phyloP scores from a whole-genome alignment of 2,888 invertebrate genomes.

The Parelbella ahira region DNA sequence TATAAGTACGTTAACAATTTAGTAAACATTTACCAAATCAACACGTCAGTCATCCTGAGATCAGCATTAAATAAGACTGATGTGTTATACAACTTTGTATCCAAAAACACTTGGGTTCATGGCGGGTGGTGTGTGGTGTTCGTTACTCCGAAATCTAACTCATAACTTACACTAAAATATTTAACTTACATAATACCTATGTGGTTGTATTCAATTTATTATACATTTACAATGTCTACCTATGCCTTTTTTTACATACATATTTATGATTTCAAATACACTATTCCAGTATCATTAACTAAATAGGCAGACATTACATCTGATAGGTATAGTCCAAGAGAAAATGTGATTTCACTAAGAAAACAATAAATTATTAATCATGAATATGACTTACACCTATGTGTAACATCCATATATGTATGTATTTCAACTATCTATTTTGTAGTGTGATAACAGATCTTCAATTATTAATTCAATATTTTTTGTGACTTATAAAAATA shows the following conservation, averaged over 20 bases:
- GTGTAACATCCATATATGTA: constrained; percentile 41
- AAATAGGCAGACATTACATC: constrained; percentile 51
- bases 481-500: constrained; percentile 61
- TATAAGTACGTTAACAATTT: constrained; percentile 78
- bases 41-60: constrained; percentile 69
- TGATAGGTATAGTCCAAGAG: constrained; percentile 39
- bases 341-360: constrained; percentile 32
- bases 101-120: constrained; percentile 34
- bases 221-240: constrained; percentile 66
- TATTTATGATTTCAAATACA: constrained; percentile 26
- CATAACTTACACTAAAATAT: constrained; percentile 59
- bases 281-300: constrained; percentile 23
- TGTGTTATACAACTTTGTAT: constrained; percentile 34
- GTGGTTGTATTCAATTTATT: constrained; percentile 59
- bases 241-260: constrained; percentile 53
- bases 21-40: constrained; percentile 75
- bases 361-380: constrained; percentile 38
- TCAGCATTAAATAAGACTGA: constrained; percentile 49
- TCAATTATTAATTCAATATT: constrained; percentile 32
- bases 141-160: constrained; percentile 29
- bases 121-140: constrained; percentile 34
- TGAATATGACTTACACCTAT: constrained; percentile 39
- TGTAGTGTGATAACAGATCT: constrained; percentile 57
- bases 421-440: constrained; percentile 41
- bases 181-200: constrained; percentile 59